A percentile compares a stretch with the other conserved stretches of the same genome.
phyloP scores from a whole-genome alignment of 2,113 vertebrate genomes.

The Periophthalmodon schlosseri region DNA sequence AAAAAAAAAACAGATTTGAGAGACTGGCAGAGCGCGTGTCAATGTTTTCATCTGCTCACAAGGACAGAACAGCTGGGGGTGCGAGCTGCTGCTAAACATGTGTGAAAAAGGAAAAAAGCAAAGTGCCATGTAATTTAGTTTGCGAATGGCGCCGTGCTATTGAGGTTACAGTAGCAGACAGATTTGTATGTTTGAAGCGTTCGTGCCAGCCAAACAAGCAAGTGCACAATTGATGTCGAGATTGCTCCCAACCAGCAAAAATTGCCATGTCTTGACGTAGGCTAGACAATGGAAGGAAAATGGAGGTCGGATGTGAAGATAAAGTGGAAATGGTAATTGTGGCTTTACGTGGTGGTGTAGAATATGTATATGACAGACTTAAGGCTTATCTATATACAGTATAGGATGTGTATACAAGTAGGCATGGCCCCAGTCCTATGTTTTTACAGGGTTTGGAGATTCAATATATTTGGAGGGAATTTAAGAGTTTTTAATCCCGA shows the following conservation, averaged over 20 bases:
- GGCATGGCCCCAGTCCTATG: no score
- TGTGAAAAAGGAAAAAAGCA: not conserved
- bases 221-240: not conserved
- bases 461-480: no score
- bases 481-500: no score
- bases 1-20: not conserved
- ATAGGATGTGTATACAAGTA: no score
- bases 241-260: not conserved
- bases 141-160: not conserved
- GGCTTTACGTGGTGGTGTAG: not conserved
- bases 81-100: not conserved
- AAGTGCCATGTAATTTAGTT: constrained; percentile 2
- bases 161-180: not conserved
- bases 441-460: no score
- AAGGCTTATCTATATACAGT: not conserved
- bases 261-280: not conserved
- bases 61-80: not conserved
- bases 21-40: not conserved
- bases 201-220: not conserved
- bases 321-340: no score
- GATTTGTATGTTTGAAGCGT: not conserved
- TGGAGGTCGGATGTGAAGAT: no score
- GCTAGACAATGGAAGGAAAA: not conserved
- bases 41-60: constrained; percentile 8
- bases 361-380: not conserved